Base-by-base conservation (phyloP, 2,113 vertebrate genomes). In the Ivindomyrus marchei region DNA sequence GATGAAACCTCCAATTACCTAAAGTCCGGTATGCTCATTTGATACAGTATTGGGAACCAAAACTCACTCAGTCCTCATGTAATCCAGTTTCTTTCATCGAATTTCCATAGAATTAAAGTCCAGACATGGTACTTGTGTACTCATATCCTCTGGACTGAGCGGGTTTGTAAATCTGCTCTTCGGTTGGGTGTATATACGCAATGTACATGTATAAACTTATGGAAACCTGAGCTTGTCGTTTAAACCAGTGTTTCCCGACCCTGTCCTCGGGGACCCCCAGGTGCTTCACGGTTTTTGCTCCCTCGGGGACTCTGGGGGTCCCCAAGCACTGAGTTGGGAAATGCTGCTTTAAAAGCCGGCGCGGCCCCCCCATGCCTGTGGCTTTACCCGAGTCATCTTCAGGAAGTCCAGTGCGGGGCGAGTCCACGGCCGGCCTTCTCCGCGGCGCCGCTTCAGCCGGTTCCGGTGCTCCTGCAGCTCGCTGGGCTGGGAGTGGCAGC, bases 361-460 rank as follows among this genome's bases (percentile, higher is more conserved):
- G 45, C 0, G 7, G 21, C 13, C 10, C 21, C 36, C 31, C 80
- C 80, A 31, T 21, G 80, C 21, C 83, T 85, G 17, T 4, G 10
- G 93, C 95, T 96, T 96, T 95, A 96, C 96, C 96, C 93, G 93
- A 5, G 95, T 96, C 96, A 96, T 96, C 93, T 96, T 97, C 87
- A 96, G 94, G 90, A 97, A 96, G 95, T 96, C 95, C 93, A 96
- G 93, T 1, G 95, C 96, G 1, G 95, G 96, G 9, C 96, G 94
- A 19, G 92, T 96, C 95, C 96, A 95, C 91, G 94, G 92, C 7
- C 95, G 89, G 0, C 95, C 95, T 88, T 96, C 96, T 85, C 95
- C 95, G 4, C 95, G 93, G 90, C 95, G 93, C 80, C 96, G 95
- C 91, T 96, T 96, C 90, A 94, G 93, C 90, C 93, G 91, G 89